Evolutionary conservation across 2,797 vertebrate species (phyloP).

Genomic region (Trachurus trachurus): DNA sequence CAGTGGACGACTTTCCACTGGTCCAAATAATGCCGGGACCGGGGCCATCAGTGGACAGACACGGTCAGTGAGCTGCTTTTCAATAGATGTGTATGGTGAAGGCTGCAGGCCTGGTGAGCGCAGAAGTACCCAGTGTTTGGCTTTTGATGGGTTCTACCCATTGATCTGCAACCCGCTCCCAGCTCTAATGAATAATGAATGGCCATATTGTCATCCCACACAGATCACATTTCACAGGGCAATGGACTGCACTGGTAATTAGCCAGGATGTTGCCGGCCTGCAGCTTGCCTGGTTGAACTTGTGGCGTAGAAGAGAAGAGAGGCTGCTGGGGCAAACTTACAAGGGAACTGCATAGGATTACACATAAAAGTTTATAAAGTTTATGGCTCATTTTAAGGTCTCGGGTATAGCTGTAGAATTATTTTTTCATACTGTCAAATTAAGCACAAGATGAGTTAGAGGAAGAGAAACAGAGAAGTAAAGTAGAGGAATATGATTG

Average conservation of each 20-base stretch:
- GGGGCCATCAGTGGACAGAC: slow-evolving; percentile 7
- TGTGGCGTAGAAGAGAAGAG: slow-evolving; percentile 32
- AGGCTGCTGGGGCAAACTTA: slow-evolving; percentile 25
- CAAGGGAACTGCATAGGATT: slow-evolving; percentile 26
- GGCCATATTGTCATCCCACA: slow-evolving; percentile 82
- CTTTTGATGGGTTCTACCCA: slow-evolving; percentile 76
- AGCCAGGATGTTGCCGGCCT: slow-evolving; percentile 68
- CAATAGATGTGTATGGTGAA: slow-evolving; percentile 53
- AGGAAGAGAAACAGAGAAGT: background rate
- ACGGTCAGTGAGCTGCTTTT: slow-evolving; percentile 37
- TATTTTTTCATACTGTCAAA: background rate
- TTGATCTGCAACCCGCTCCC: slow-evolving; percentile 80
- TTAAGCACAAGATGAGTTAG: slow-evolving; percentile 14
- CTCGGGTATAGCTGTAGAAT: background rate
- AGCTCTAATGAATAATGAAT: slow-evolving; percentile 87
- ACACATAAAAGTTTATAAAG: slow-evolving; percentile 18
- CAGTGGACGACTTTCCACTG: slow-evolving; percentile 7
- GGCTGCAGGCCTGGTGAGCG: slow-evolving; percentile 51
- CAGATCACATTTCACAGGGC: slow-evolving; percentile 84
- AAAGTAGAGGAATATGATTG: slow-evolving; percentile 24
- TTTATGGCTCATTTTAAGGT: background rate
- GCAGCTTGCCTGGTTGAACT: slow-evolving; percentile 46
- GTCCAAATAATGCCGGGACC: slow-evolving; percentile 32
- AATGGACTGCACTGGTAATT: slow-evolving; percentile 75
- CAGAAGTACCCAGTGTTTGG: slow-evolving; percentile 68